Evolutionary conservation across 2,888 invertebrate species (phyloP), one percentile per base, ranked within the genome.

Genomic region (Scelioninae gen. 2): DNA sequence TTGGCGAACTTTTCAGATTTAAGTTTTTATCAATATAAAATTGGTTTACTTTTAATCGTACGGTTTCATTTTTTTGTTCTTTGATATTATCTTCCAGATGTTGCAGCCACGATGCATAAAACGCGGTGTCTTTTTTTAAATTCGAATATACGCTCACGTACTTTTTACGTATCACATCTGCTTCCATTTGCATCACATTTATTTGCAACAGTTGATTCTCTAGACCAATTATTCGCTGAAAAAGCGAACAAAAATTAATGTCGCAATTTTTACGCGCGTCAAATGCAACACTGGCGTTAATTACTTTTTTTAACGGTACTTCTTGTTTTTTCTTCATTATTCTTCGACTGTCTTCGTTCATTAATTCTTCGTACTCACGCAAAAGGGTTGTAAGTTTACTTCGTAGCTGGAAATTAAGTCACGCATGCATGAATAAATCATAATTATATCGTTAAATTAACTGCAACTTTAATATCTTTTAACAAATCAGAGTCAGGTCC

Each of bases 151-250:
- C 94, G 0, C 91, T 90, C 33, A 89, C 87, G 81, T 94, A 95
- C 83, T 94, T 94, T 82, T 92, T 92, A 76, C 91, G 91, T 5
- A 94, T 91, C 76, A 94, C 90, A 78, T 92, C 91, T 0, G 94
- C 94, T 85, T 95, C 94, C 81, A 93, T 91, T 89, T 93, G 92
- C 87, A 94, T 94, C 28, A 95, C 92, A 60, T 93, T 90, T 0
- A 94, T 91, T 71, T 92, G 91, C 81, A 95, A 94, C 69, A 95
- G 92, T 83, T 92, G 92, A 82, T 95, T 95, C 85, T 94, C 94
- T 76, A 95, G 85, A 77, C 91, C 91, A 3, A 92, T 81, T 41
- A 87, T 85, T 81, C 84, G 83, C 87, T 87, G 76, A 13, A 68
- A 68, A 28, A 19, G 7, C 10, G 13, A 13, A 13, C 11, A 3